phyloP scores from a whole-genome alignment of 2,888 invertebrate genomes.

The Drymonia ruficornis region DNA sequence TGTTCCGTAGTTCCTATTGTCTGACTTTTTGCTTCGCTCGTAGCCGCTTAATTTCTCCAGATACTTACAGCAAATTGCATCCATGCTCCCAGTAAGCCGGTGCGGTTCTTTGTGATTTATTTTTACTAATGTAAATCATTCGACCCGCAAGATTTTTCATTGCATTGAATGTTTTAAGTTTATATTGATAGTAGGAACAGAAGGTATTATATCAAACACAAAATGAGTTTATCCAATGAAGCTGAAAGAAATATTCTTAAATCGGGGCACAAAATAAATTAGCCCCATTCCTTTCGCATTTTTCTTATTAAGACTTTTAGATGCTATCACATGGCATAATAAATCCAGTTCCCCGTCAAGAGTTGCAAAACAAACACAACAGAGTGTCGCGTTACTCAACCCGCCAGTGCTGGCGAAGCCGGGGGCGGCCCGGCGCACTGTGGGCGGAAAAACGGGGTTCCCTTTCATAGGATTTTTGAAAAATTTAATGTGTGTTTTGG shows the following conservation, averaged over 20 bases:
- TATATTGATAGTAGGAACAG: not conserved
- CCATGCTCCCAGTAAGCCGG: not conserved
- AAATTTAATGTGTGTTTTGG: too few species aligned
- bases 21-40: not conserved
- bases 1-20: constrained; percentile 1
- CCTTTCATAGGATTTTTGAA: too few species aligned
- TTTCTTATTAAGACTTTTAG: constrained; percentile 28
- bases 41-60: constrained; percentile 6
- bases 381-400: constrained; percentile 55
- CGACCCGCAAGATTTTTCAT: not conserved
- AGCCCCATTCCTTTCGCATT: not conserved
- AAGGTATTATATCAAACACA: too few species aligned
- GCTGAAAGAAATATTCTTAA: not conserved
- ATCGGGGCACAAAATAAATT: not conserved
- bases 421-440: constrained; percentile 22
- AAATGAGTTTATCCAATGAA: not conserved
- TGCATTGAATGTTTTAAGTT: not conserved
- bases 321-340: constrained; percentile 52
- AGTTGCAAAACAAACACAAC: constrained; percentile 63
- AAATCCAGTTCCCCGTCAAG: constrained; percentile 56
- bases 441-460: too few species aligned
- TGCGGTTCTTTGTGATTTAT: not conserved
- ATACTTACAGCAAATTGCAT: constrained; percentile 4
- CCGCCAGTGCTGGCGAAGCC: constrained; percentile 36
- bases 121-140: not conserved